phyloP scores from a whole-genome alignment of 2,797 vertebrate species.

The Tolypeutes matacus region DNA sequence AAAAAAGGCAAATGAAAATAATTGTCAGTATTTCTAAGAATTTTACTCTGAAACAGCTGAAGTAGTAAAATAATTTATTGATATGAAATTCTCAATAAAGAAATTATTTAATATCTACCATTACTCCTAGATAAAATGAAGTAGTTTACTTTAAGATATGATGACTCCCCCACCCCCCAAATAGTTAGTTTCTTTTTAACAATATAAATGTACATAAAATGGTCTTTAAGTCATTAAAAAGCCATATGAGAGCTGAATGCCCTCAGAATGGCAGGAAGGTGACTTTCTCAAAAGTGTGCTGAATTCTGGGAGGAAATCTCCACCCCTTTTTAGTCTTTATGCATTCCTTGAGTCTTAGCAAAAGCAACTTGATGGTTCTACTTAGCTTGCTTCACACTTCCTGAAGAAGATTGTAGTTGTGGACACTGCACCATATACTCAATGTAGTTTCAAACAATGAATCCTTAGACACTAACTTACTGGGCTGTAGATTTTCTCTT shows the following conservation, averaged over 20 bases:
- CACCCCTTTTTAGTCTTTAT: background rate
- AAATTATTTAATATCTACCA: conserved; percentile 61
- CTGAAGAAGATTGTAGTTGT: conserved; percentile 2
- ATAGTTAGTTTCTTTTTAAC: conserved; percentile 37
- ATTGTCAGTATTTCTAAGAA: conserved; percentile 86
- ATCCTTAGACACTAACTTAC: background rate
- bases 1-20: conserved; percentile 65
- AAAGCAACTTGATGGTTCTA: background rate
- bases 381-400: background rate
- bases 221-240: background rate
- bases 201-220: background rate
- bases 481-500: background rate
- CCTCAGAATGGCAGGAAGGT: background rate
- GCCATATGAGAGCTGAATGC: background rate
- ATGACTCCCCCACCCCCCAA: background rate
- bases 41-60: conserved; percentile 84
- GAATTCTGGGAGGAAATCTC: background rate
- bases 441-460: background rate
- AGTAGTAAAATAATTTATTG: conserved; percentile 72
- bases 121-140: conserved; percentile 63
- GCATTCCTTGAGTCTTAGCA: conserved; percentile 13
- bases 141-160: conserved; percentile 45
- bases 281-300: background rate
- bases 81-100: conserved; percentile 52
- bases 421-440: background rate